These are phyloP conservation scores for Nephila pilipes DNA, from an alignment of 1,140 invertebrate species.

Conservation along the genomic window DNA sequence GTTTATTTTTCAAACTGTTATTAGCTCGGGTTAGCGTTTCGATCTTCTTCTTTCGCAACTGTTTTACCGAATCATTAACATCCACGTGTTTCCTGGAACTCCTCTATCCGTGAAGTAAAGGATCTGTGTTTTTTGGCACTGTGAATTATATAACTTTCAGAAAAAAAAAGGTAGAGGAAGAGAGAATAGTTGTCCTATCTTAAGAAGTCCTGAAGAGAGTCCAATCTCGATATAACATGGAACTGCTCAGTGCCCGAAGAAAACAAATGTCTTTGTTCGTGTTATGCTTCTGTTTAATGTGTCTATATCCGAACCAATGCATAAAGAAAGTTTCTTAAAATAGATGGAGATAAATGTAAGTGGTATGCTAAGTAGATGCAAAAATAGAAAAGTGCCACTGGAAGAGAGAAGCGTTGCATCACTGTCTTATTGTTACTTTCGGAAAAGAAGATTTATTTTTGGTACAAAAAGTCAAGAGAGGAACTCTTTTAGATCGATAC, in stretches of 20 bases:
- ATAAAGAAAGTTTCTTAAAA: slow-evolving; percentile 18
- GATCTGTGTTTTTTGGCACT: not conserved
- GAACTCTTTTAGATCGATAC: not conserved
- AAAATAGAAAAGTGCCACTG: slow-evolving; percentile 48
- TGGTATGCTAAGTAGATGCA: slow-evolving; percentile 34
- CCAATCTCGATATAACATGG: slow-evolving; percentile 22
- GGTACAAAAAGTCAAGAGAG: not conserved
- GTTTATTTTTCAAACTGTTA: no score
- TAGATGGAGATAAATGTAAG: slow-evolving; percentile 57
- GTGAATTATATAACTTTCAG: not conserved
- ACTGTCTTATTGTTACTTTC: slow-evolving; percentile 37
- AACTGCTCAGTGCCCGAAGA: not conserved
- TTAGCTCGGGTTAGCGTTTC: no score
- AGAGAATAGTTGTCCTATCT: not conserved
- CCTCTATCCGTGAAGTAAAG: not conserved
- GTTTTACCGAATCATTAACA: no score
- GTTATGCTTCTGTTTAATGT: not conserved
- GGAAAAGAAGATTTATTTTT: slow-evolving; percentile 18
- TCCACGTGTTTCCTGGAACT: not conserved
- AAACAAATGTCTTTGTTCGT: slow-evolving; percentile 1
- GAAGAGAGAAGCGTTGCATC: slow-evolving; percentile 10
- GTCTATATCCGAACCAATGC: not conserved
- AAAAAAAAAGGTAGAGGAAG: not conserved
- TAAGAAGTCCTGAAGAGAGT: not conserved
- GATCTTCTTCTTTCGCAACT: no score